Base-by-base conservation (phyloP, 2,797 vertebrate genomes). In the Spheniscus humboldti region DNA sequence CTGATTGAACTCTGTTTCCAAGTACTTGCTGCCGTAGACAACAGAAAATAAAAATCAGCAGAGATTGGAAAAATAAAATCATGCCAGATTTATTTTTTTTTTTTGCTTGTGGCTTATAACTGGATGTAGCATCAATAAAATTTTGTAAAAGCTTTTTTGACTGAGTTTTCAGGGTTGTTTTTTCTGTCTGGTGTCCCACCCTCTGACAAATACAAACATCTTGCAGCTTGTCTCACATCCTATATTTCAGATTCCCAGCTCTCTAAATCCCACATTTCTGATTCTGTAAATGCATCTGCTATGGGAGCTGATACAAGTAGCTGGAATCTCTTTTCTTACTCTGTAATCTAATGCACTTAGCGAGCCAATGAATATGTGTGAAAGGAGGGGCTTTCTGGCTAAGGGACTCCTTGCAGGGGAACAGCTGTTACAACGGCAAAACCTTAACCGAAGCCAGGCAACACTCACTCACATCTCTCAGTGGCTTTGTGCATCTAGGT, bases 311-410 rank as follows among this genome's bases (percentile, higher is more conserved):
- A 90, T 67, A 55, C 47, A 33, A 94, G 55, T 82, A 60, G 35
- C 82, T 92, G 96, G 74, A 94, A 94, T 45, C 86, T 83, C 67
- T 91, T 94, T 69, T 53, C 45, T 37, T 39, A 25, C 73, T 47
- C 86, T 83, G 67, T 68, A 94, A 94, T 91, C 93, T 35, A 90
- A 95, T 56, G 52, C 95, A 86, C 62, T 93, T 90, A 96, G 97
- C 13, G 96, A 98, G 97, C 96, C 95, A 96, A 97, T 97, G 89
- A 95, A 86, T 76, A 52, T 73, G 68, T 82, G 77, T 56, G 92
- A 77, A 97, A 92, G 98, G 98, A 96, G 98, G 97, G 96, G 97
- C 97, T 96, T 97, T 86, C 72, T 94, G 80, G 79, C 88, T 88
- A 50, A 67, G 86, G 91, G 90, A 85, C 88, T 98, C 94, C 79